These are phyloP conservation scores for Helicoverpa assulta DNA, from an alignment of 2,888 invertebrate genomes.

Conservation along the genomic window DNA sequence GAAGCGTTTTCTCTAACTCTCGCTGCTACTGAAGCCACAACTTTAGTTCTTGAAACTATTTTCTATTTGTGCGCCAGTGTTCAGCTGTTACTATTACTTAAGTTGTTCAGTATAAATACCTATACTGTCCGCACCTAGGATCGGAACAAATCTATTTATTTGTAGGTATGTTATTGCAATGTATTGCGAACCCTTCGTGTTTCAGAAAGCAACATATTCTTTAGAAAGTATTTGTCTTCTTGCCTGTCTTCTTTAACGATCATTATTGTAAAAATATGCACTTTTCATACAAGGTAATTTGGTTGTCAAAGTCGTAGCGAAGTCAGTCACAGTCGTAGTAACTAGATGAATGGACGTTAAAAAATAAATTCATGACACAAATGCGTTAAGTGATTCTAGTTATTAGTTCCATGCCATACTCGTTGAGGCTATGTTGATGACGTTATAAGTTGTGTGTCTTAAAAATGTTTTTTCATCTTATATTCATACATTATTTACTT, in stretches of 20 bases:
- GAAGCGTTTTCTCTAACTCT: slow-evolving; percentile 6
- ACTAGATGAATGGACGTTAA: too few species aligned
- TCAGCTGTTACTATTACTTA: slow-evolving; percentile 88
- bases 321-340: too few species aligned
- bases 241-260: too few species aligned
- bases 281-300: too few species aligned
- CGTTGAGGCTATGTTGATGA: not conserved
- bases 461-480: not conserved
- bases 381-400: too few species aligned
- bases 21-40: slow-evolving; percentile 70
- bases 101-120: slow-evolving; percentile 81
- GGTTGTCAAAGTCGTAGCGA: too few species aligned
- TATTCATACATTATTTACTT: not conserved
- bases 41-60: slow-evolving; percentile 89
- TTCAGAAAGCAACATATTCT: too few species aligned
- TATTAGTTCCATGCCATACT: not conserved
- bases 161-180: slow-evolving; percentile 24
- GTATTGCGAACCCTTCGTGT: slow-evolving; percentile 14
- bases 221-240: too few species aligned
- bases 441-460: not conserved
- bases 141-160: slow-evolving; percentile 39
- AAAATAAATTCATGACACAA: too few species aligned
- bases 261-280: too few species aligned
- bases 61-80: slow-evolving; percentile 87
- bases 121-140: slow-evolving; percentile 48